phyloP scores from a whole-genome alignment of 1,140 invertebrate genomes.

The Papilio aristodemus region DNA sequence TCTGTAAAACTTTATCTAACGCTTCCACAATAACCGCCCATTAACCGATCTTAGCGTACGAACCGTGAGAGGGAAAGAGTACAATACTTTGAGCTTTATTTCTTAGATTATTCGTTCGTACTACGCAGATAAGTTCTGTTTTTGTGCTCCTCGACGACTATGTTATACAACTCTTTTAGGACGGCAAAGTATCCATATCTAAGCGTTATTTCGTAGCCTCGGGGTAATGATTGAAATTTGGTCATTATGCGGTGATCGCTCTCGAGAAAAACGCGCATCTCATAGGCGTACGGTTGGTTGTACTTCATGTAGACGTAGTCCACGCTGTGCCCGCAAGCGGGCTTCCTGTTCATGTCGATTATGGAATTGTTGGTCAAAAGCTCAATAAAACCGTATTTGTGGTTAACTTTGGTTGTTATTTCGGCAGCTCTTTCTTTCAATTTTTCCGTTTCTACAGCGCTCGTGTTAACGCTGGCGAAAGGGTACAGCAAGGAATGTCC shows the following conservation, averaged over 20 bases:
- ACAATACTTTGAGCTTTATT: constrained; percentile 22
- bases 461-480: constrained; percentile 42
- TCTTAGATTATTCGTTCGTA: constrained; percentile 28
- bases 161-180: constrained; percentile 62
- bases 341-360: constrained; percentile 52
- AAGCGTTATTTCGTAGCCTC: constrained; percentile 52
- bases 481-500: constrained; percentile 64
- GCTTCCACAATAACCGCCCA: constrained; percentile 22
- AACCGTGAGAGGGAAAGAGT: constrained; percentile 25
- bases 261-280: constrained; percentile 66
- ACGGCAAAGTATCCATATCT: constrained; percentile 61
- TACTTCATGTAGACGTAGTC: constrained; percentile 57
- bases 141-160: constrained; percentile 51
- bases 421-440: constrained; percentile 46
- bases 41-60: constrained; percentile 9
- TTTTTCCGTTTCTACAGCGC: constrained; percentile 32
- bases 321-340: constrained; percentile 65
- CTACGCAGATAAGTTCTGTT: constrained; percentile 29
- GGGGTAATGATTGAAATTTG: constrained; percentile 59
- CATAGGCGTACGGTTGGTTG: constrained; percentile 51
- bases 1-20: background rate
- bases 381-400: constrained; percentile 53
- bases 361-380: constrained; percentile 60
- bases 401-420: constrained; percentile 60
- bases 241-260: constrained; percentile 51